Base-by-base conservation (phyloP, 2,888 invertebrate genomes). In the Trissolcus japonicus region DNA sequence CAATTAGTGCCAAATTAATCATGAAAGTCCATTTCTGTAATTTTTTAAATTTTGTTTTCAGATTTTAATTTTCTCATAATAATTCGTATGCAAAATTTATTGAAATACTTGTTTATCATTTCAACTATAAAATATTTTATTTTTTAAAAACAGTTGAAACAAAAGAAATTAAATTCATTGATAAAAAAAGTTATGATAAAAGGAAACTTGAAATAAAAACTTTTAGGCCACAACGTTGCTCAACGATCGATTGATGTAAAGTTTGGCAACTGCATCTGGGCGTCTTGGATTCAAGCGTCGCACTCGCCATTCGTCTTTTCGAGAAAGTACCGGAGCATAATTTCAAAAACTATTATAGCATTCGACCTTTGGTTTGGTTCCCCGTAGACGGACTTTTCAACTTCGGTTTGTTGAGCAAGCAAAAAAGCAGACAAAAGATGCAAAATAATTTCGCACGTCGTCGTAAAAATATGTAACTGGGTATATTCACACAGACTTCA, bases 401-500 rank as follows among this genome's bases (percentile, higher is more conserved):
- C 69, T 77, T 72, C 55, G 40, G 55, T 57, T 63, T 60, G 55
- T 14, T 14, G 6, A 51, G 56, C 56, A 76, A 66, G 59, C 66
- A 76, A 77, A 56, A 72, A 72, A 77, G 62, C 59, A 67, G 56
- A 67, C 67, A 66, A 71, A 71, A 51, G 72, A 60, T 19, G 25
- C 29, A 43, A 35, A 46, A 40, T 57, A 56, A 35, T 35, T 35
- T 35, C 9, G 63, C 62, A 51, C 59, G 54, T 59, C 57, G 71
- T n/a, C 63, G 80, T 86, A 87, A 87, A 85, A 80, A 65, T 84
- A 86, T 87, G 86, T 86, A 86, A 85, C 83, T 87, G 84, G 86
- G 86, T 86, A 35, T 11, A 85, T 85, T 85, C 83, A 81, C 83
- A 81, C 82, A 80, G 82, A 78, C 82, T 83, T 82, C 81, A 80